phyloP scores from a whole-genome alignment of 2,113 vertebrate genomes.

The Alexandromys fortis region DNA sequence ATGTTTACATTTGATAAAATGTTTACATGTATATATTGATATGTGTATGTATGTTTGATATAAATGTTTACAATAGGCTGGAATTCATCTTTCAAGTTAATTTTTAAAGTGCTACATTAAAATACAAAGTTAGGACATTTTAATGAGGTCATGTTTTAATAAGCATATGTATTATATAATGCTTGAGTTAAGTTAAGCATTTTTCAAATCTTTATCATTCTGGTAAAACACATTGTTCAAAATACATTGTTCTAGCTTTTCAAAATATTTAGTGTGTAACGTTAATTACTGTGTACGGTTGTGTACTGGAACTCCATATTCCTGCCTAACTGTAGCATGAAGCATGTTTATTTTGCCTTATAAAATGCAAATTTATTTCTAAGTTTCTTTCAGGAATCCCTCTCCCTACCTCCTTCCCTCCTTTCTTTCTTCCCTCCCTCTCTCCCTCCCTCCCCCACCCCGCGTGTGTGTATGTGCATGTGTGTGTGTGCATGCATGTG shows the following conservation, averaged over 20 bases:
- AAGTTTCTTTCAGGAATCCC: conserved; percentile 57
- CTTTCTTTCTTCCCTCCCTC: no score
- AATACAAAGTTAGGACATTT: background rate
- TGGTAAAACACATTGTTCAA: background rate
- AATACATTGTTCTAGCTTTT: background rate
- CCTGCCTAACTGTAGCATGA: background rate
- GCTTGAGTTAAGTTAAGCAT: background rate
- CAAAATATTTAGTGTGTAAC: background rate
- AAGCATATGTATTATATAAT: background rate
- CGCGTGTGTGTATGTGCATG: background rate
- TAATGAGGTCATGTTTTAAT: background rate
- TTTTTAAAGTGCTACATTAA: background rate
- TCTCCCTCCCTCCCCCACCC: no score
- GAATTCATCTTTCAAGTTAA: conserved; percentile 35
- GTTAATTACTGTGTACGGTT: background rate
- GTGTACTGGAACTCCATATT: background rate
- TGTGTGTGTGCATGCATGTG: fast-evolving
- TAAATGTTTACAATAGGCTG: background rate
- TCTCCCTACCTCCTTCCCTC: background rate
- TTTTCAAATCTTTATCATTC: background rate
- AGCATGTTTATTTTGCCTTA: conserved; percentile 24
- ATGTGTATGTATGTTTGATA: background rate
- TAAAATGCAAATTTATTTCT: conserved; percentile 63
- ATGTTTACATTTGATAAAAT: background rate
- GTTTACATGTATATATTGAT: background rate